Conservation (phyloP, 1,140 invertebrate genomes). For the Hypothenemus hampei region DNA sequence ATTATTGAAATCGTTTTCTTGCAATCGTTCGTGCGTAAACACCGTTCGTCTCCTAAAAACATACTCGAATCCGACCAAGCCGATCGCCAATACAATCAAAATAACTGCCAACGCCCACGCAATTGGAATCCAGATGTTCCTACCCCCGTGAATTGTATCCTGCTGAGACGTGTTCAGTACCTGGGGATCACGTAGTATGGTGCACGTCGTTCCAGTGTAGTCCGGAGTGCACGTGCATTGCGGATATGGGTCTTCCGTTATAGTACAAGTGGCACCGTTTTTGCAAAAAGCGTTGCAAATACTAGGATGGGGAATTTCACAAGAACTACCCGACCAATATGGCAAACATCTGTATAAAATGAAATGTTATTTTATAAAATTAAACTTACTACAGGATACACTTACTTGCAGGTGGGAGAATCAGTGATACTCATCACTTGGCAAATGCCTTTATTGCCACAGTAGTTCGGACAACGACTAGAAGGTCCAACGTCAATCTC, state of each 20-base stretch:
- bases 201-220: slow-evolving; percentile 20
- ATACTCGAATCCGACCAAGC: slow-evolving; percentile 29
- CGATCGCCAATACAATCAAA: slow-evolving; percentile 27
- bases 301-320: slow-evolving; percentile 45
- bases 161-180: neutral
- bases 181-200: slow-evolving; percentile 2
- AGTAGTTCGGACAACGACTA: slow-evolving; percentile 56
- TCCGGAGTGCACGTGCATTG: slow-evolving; percentile 7
- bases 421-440: slow-evolving; percentile 38
- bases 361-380: neutral
- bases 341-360: slow-evolving; percentile 46
- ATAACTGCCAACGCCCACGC: slow-evolving; percentile 29
- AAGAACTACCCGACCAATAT: slow-evolving; percentile 56
- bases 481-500: slow-evolving; percentile 51
- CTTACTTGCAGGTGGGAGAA: slow-evolving; percentile 47
- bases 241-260: neutral
- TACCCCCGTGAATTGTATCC: neutral
- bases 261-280: slow-evolving; percentile 49
- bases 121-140: slow-evolving; percentile 29
- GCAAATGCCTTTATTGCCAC: slow-evolving; percentile 56
- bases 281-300: slow-evolving; percentile 54
- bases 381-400: neutral
- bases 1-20: slow-evolving; percentile 74
- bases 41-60: slow-evolving; percentile 51
- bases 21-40: slow-evolving; percentile 73